Evolutionary conservation across 2,888 invertebrate species (phyloP).

Genomic region (Drosophila percnosoma): DNA sequence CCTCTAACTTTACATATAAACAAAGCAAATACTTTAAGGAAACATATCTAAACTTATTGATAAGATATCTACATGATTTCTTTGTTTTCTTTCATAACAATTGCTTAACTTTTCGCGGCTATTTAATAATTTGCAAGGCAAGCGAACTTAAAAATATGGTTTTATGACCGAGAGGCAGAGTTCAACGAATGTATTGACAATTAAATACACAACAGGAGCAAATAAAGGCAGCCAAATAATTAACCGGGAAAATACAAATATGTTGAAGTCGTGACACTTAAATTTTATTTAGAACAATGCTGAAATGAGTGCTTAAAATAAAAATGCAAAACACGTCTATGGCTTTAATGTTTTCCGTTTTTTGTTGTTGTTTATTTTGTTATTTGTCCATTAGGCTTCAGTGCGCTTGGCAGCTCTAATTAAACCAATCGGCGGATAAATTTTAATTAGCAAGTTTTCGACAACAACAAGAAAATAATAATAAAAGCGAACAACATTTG

Average conservation of each 20-base stretch:
- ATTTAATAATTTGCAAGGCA: background rate
- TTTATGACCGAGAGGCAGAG: background rate
- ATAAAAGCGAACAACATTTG: slow-evolving; percentile 56
- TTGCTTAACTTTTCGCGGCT: background rate
- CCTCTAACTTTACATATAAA: slow-evolving; percentile 5
- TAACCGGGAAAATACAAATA: background rate
- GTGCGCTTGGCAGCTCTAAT: slow-evolving; percentile 61
- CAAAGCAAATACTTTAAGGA: slow-evolving; percentile 3
- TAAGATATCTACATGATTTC: background rate
- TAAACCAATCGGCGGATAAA: slow-evolving; percentile 70
- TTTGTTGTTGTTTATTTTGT: slow-evolving; percentile 29
- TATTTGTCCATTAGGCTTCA: slow-evolving; percentile 57
- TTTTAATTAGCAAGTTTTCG: slow-evolving; percentile 69
- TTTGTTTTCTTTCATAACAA: background rate
- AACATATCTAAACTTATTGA: background rate
- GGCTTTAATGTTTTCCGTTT: slow-evolving; percentile 10
- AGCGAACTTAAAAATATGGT: background rate
- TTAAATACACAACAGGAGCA: background rate
- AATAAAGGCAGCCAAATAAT: background rate
- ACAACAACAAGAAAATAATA: slow-evolving; percentile 28
- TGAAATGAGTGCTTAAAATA: slow-evolving; percentile 22
- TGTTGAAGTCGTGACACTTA: slow-evolving; percentile 9
- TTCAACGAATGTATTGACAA: background rate
- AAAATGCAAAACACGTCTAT: slow-evolving; percentile 17
- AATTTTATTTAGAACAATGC: slow-evolving; percentile 18